Base-by-base conservation (phyloP, 2,113 vertebrate species). In the Probosciger aterrimus region DNA sequence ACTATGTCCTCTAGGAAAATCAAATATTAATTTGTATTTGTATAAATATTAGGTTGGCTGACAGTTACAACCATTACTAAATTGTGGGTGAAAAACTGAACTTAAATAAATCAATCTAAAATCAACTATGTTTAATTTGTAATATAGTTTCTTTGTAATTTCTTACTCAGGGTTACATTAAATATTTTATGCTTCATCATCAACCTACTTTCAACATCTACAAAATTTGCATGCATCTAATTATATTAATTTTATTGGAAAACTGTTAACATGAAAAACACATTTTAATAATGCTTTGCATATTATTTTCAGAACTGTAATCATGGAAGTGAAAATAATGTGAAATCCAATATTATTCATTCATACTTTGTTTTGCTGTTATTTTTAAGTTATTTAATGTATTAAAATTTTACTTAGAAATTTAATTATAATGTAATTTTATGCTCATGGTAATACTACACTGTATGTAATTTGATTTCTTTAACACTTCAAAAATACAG, bases 181-280 rank as follows among this genome's bases (percentile, higher is more conserved):
- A 94, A 91, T 95, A 73, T 63, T 93, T 93, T 79, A 84, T 90
- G 19, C 28, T 79, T 94, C 70, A 93, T 92, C 82, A 95, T 89
- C 46, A 85, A 86, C 86, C 59, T 84, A 28, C 39, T 80, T 94
- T 92, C 49, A 95, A 82, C 70, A 65, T 83, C 82, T 93, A 84
- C 30, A 92, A 93, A 91, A 93, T 93, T 83, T 23, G 57, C 94
- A 87, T 85, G 15, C 65, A 49, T 90, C 43, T 96, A 93, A 96
- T 95, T 85, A 82, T 82, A 93, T 96, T 80, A 86, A 88, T 91
- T 93, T 93, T 88, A 94, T 90, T 90, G 60, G 39, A 93, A 93
- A 94, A 81, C 11, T 64, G 19, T 64, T 84, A 46, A 93, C 97
- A 90, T 84, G 14, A 95, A 86, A 65, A 65, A 64, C 5, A 10